A percentile compares a stretch with the other conserved stretches of the same genome.
These are phyloP conservation scores for Pyrgilauda ruficollis DNA, from an alignment of 2,113 vertebrate species.

Conservation along the genomic window DNA sequence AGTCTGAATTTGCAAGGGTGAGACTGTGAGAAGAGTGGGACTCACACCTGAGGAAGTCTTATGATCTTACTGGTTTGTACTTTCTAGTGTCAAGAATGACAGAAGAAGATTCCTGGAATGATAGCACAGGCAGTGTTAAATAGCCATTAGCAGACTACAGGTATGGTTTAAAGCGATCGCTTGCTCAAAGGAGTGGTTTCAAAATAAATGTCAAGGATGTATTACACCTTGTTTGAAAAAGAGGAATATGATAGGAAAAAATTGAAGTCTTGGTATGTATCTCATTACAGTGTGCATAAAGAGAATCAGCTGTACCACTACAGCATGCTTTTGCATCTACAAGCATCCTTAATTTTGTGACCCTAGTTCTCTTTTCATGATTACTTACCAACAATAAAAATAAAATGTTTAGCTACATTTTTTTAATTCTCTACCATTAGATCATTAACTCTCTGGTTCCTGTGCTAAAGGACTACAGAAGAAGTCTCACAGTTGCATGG, in stretches of 20 bases:
- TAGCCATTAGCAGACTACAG: constrained; percentile 20
- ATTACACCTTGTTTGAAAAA: not conserved
- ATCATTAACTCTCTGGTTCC: not conserved
- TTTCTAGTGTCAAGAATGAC: constrained; percentile 37
- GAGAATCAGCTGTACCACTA: not conserved
- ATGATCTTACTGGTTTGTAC: not conserved
- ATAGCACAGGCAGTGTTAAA: constrained; percentile 25
- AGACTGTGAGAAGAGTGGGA: not conserved
- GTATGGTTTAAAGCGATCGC: not conserved
- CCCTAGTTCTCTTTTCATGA: not conserved
- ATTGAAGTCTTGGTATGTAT: not conserved
- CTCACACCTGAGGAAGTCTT: not conserved
- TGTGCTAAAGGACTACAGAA: not conserved
- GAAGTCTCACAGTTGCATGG: not conserved
- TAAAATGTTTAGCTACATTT: not conserved
- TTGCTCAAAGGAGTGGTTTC: constrained; percentile 39
- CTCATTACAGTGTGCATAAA: not conserved
- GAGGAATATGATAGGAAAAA: not conserved
- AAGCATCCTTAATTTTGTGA: not conserved
- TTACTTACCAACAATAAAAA: not conserved
- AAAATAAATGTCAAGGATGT: constrained; percentile 32
- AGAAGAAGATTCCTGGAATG: constrained; percentile 69
- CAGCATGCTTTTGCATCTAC: not conserved
- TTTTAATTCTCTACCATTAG: not conserved
- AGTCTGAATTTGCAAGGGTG: not conserved